phyloP scores from a whole-genome alignment of 2,113 vertebrate species.

The Siphamia tubifer region DNA sequence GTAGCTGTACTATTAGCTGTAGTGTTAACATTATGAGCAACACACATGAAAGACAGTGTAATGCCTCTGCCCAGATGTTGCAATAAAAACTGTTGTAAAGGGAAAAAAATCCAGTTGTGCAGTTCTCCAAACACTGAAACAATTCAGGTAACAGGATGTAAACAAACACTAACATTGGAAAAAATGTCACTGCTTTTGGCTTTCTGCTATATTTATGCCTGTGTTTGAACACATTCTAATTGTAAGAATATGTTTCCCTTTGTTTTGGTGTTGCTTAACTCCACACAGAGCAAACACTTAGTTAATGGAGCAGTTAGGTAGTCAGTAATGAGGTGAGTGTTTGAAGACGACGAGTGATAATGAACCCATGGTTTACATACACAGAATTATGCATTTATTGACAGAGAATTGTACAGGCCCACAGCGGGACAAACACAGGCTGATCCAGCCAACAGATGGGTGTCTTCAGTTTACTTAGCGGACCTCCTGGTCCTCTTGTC shows the following conservation, averaged over 20 bases:
- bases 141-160: slow-evolving; percentile 24
- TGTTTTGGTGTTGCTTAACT: slow-evolving; percentile 36
- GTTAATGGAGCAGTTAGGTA: slow-evolving; percentile 46
- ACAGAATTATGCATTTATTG: slow-evolving; percentile 70
- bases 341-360: slow-evolving; percentile 60
- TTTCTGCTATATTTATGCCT: slow-evolving; percentile 27
- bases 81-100: too few species aligned
- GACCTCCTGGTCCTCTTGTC: slow-evolving; percentile 95
- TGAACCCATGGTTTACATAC: slow-evolving; percentile 44
- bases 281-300: slow-evolving; percentile 38
- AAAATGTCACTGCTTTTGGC: slow-evolving; percentile 22
- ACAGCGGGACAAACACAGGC: slow-evolving; percentile 30
- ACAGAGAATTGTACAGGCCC: slow-evolving; percentile 57
- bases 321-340: slow-evolving; percentile 74
- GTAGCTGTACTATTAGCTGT: not conserved
- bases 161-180: slow-evolving; percentile 36
- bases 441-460: slow-evolving; percentile 67
- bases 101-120: slow-evolving; percentile 21
- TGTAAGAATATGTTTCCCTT: slow-evolving; percentile 46
- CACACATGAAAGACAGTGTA: not conserved
- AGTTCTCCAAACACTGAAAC: slow-evolving; percentile 19
- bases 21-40: not conserved
- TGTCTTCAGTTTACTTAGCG: slow-evolving; percentile 87
- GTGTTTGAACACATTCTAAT: slow-evolving; percentile 54
- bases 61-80: slow-evolving; percentile 22